Evolutionary conservation across 2,113 vertebrate genomes (phyloP).

Genomic region (rat (Rattus norvegicus)): GRCr8 NC_086031.1:28558001-28558500

Average conservation of each 20-base stretch:
- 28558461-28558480: background rate
- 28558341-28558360: background rate
- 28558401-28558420: slow-evolving; percentile 38
- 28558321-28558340: background rate
- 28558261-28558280: background rate
- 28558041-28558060: background rate
- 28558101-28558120: slow-evolving; percentile 25
- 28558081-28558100: slow-evolving; percentile 29
- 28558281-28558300: background rate
- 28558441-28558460: slow-evolving; percentile 28
- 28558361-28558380: background rate
- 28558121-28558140: slow-evolving; percentile 15
- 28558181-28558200: background rate
- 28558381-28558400: slow-evolving; percentile 1
- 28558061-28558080: slow-evolving; percentile 6
- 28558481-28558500: slow-evolving; percentile 1
- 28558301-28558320: background rate
- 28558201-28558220: background rate
- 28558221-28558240: background rate
- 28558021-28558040: background rate
- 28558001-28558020: background rate
- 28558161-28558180: background rate
- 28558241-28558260: background rate
- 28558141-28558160: slow-evolving; percentile 32
- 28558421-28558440: slow-evolving; percentile 40